Evolutionary conservation across 2,888 invertebrate species (phyloP).

Genomic region (Nomada fucata): DNA sequence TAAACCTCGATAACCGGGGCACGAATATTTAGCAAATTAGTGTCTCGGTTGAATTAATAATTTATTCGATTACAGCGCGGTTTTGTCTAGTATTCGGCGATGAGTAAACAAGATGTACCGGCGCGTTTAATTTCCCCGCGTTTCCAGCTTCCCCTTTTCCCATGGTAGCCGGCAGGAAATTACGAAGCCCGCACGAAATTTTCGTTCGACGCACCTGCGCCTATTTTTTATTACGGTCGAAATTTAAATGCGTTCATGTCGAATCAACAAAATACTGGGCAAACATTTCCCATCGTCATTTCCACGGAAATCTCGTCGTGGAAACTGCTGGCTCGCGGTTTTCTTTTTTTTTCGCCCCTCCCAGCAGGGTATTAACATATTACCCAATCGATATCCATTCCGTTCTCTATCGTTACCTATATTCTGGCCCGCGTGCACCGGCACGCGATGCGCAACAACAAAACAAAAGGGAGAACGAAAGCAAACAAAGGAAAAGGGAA

Average conservation of each 20-base stretch:
- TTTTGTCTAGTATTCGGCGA: conserved; percentile 37
- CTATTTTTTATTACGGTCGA: conserved; percentile 45
- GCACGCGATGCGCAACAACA: not conserved
- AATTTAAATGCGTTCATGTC: conserved; percentile 42
- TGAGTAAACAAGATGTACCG: conserved; percentile 23
- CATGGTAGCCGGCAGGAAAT: conserved; percentile 34
- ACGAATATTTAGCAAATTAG: conserved; percentile 4
- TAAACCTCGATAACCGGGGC: too few relatives aligned
- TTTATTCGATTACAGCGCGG: conserved; percentile 27
- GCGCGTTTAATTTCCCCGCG: conserved; percentile 26
- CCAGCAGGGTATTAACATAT: conserved; percentile 44
- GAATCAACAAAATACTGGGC: conserved; percentile 29
- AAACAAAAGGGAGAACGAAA: not conserved
- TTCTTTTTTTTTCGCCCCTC: conserved; percentile 18
- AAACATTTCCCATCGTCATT: conserved; percentile 14
- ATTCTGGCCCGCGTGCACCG: not conserved
- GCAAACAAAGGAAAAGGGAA: not conserved
- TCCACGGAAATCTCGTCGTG: conserved; percentile 35
- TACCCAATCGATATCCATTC: conserved; percentile 26
- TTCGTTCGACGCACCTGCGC: conserved; percentile 52
- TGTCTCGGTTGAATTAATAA: conserved; percentile 8
- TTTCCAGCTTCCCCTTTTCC: conserved; percentile 2
- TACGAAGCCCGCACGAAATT: conserved; percentile 48
- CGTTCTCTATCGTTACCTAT: not conserved
- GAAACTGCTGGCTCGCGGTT: not conserved